Evolutionary conservation across 2,797 vertebrate species (phyloP).

Genomic region (Schizopygopsis malacanthus): DNA sequence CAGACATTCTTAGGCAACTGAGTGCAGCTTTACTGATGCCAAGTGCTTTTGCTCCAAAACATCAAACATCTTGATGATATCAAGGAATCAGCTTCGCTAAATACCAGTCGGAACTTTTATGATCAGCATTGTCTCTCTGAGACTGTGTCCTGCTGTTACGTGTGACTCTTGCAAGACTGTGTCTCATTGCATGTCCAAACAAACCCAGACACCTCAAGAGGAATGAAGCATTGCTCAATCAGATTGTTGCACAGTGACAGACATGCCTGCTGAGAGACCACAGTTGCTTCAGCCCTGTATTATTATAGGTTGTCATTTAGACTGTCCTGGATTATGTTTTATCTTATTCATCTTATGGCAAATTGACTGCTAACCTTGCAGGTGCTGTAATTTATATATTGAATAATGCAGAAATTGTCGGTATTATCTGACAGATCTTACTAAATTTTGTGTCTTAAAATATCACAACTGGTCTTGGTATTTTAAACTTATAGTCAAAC

Average conservation of each 20-base stretch:
- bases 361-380: background rate
- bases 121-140: background rate
- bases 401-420: background rate
- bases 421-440: background rate
- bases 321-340: background rate
- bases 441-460: background rate
- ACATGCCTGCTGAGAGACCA: conserved; percentile 3
- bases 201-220: conserved; percentile 14
- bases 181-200: conserved; percentile 25
- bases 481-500: background rate
- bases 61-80: conserved; percentile 20
- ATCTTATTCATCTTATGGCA: background rate
- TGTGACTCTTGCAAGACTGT: background rate
- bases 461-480: background rate
- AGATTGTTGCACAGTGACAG: background rate
- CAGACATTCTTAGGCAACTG: background rate
- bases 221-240: conserved; percentile 32
- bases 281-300: conserved; percentile 15
- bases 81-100: background rate
- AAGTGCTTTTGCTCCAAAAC: conserved; percentile 25
- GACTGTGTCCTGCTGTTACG: conserved; percentile 6
- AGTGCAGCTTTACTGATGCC: background rate
- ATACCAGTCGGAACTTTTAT: background rate
- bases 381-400: background rate
- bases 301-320: conserved; percentile 7